Evolutionary conservation across 1,140 invertebrate species (phyloP).

Genomic region (Argopecten irradians): DNA sequence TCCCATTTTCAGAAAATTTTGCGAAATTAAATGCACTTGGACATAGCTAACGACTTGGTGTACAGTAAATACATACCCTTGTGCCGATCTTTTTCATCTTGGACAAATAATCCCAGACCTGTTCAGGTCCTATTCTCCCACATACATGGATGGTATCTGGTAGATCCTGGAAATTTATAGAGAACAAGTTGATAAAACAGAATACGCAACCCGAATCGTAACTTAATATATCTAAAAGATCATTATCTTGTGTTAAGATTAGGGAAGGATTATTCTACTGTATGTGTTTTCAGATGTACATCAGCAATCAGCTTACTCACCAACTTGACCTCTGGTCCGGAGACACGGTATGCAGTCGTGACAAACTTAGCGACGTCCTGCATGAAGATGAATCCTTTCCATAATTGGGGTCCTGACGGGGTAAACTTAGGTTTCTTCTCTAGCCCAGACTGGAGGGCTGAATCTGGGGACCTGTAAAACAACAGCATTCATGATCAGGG

Average conservation of each 20-base stretch:
- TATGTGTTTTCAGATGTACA: neutral
- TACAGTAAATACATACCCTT: constrained; percentile 62
- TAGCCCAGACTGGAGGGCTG: constrained; percentile 70
- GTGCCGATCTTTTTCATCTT: constrained; percentile 84
- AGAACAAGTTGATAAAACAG: neutral
- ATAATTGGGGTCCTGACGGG: constrained; percentile 79
- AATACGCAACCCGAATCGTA: no score
- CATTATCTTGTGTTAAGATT: no score
- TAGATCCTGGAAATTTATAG: constrained; percentile 80
- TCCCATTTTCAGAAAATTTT: no score
- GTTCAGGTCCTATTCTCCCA: constrained; percentile 91
- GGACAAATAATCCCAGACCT: constrained; percentile 94
- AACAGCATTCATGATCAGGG: no score
- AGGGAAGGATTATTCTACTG: no score
- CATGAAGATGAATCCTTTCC: constrained; percentile 93
- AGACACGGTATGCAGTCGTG: constrained; percentile 88
- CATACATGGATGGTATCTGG: constrained; percentile 90
- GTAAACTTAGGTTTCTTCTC: constrained; percentile 68
- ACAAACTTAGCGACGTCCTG: constrained; percentile 93
- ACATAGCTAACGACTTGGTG: constrained; percentile 79
- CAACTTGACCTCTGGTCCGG: constrained; percentile 68
- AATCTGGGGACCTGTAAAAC: constrained; percentile 69
- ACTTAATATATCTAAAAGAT: no score
- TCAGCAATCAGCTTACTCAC: no score
- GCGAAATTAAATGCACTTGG: no score